A percentile compares a stretch with the other conserved stretches of the same genome.
Conservation (phyloP, 2,888 invertebrate genomes). For the Synanthedon vespiformis region DNA sequence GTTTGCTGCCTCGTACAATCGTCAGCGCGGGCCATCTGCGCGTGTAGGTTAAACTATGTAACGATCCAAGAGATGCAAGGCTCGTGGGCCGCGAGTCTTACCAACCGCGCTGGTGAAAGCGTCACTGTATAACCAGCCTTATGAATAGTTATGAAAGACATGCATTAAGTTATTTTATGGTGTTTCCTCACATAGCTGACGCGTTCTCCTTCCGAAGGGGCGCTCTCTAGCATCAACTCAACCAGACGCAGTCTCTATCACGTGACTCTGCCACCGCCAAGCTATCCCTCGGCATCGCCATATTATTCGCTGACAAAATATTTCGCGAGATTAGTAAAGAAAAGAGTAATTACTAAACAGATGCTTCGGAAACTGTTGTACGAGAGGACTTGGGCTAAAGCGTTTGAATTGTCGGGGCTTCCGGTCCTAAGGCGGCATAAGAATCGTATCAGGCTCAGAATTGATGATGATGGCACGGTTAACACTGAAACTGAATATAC, state of each 20-base stretch:
- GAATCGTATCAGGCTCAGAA: slow-evolving; percentile 50
- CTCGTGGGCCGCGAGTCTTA: no score
- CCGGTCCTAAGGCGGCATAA: slow-evolving; percentile 57
- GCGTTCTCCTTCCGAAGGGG: slow-evolving; percentile 67
- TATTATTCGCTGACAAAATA: slow-evolving; percentile 82
- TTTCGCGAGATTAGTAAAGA: slow-evolving; percentile 80
- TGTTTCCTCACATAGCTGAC: slow-evolving; percentile 58
- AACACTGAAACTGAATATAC: slow-evolving; percentile 52
- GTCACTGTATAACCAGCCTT: no score
- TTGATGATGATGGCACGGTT: slow-evolving; percentile 54
- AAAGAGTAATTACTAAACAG: slow-evolving; percentile 76
- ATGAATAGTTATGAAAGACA: slow-evolving; percentile 6
- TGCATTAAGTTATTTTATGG: slow-evolving; percentile 32
- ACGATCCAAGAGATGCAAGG: no score
- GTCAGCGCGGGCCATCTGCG: no score
- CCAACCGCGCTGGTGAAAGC: no score
- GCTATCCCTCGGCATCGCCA: slow-evolving; percentile 81
- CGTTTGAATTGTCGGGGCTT: slow-evolving; percentile 54
- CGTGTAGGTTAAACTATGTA: no score
- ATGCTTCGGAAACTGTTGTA: slow-evolving; percentile 82
- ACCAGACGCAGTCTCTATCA: slow-evolving; percentile 67
- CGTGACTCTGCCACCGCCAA: slow-evolving; percentile 77
- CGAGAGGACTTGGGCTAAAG: slow-evolving; percentile 64
- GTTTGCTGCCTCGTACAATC: no score
- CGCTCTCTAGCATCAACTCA: slow-evolving; percentile 66